Evolutionary conservation across 2,888 invertebrate species (phyloP).

Genomic region (Phasia obesa): DNA sequence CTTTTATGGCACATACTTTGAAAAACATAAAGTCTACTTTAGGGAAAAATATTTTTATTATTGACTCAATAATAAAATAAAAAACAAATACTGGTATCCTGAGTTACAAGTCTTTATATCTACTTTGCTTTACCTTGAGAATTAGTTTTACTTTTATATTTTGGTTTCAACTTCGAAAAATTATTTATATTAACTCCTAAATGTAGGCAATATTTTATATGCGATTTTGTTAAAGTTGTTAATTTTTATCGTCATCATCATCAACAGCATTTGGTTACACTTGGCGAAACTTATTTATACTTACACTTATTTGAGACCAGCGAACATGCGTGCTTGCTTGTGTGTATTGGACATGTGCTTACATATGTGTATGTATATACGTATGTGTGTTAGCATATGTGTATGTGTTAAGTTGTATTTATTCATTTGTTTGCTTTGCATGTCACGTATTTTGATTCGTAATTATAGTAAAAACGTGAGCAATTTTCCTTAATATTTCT

Average conservation of each 20-base stretch:
- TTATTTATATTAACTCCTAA: constrained; percentile 41
- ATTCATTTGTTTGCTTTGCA: constrained; percentile 60
- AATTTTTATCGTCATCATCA: constrained; percentile 64
- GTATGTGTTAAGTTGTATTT: constrained; percentile 34
- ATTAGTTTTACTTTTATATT: not conserved
- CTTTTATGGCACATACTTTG: not conserved
- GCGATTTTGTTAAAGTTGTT: constrained; percentile 55
- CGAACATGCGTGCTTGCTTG: too few relatives aligned
- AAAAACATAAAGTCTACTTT: not conserved
- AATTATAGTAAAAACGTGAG: constrained; percentile 70
- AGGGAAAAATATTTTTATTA: not conserved
- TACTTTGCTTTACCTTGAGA: too few relatives aligned
- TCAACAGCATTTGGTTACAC: constrained; percentile 61
- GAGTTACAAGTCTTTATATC: too few relatives aligned
- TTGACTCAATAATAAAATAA: too few relatives aligned
- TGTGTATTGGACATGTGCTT: too few relatives aligned
- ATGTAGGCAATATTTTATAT: constrained; percentile 41
- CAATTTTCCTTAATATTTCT: constrained; percentile 63
- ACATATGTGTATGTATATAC: not conserved
- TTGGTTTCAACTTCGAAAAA: not conserved
- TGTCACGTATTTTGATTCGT: constrained; percentile 71
- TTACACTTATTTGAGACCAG: too few relatives aligned
- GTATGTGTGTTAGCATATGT: not conserved
- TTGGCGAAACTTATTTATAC: not conserved
- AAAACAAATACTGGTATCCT: too few relatives aligned